Evolutionary conservation across 2,113 vertebrate species (phyloP).

Genomic region (Pseudorasbora parva): DNA sequence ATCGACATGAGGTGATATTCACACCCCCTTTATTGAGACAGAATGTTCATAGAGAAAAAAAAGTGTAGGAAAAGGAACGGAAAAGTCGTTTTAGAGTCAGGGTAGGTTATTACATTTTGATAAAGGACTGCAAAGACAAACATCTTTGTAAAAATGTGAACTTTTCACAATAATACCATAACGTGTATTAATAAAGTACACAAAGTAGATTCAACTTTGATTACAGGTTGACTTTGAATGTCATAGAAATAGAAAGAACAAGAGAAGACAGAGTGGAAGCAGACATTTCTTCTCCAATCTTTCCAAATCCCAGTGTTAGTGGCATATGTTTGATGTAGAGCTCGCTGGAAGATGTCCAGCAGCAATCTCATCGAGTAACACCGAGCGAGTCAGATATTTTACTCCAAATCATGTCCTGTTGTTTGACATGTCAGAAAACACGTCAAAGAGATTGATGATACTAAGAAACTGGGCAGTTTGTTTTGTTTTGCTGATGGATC

Average conservation of each 20-base stretch:
- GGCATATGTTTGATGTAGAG: neutral
- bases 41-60: neutral
- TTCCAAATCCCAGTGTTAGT: neutral
- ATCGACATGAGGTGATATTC: neutral
- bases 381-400: neutral
- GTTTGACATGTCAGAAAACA: conserved; percentile 18
- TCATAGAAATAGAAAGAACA: neutral
- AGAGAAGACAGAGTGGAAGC: neutral
- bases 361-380: neutral
- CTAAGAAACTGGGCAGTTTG: neutral
- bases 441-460: conserved; percentile 5
- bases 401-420: neutral
- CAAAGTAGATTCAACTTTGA: neutral
- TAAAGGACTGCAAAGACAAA: conserved; percentile 19
- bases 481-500: conserved; percentile 32
- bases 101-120: conserved; percentile 16
- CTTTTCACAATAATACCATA: neutral
- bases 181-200: neutral
- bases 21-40: neutral
- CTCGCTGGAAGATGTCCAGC: neutral
- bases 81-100: neutral
- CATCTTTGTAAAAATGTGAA: neutral
- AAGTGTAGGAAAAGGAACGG: neutral
- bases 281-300: neutral
- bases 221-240: neutral